phyloP scores from a whole-genome alignment of 2,797 vertebrate genomes.

The Spondyliosoma cantharus region DNA sequence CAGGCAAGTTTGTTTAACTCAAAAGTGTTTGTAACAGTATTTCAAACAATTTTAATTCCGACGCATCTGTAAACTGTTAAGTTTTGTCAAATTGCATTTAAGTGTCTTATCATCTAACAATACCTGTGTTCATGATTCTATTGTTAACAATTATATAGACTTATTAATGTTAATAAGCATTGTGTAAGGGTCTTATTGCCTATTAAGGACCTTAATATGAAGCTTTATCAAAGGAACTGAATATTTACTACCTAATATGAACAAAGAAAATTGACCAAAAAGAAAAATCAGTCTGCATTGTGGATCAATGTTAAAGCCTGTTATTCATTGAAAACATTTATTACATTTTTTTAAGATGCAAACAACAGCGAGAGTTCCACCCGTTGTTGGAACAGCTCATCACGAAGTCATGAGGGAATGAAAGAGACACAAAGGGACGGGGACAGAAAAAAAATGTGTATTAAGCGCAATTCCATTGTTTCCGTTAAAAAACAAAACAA shows the following conservation, averaged over 20 bases:
- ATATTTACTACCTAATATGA: not conserved
- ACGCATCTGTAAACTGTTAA: no score
- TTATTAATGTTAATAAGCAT: no score
- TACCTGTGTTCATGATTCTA: no score
- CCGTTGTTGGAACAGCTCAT: constrained; percentile 77
- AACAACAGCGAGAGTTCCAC: constrained; percentile 79
- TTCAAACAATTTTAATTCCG: no score
- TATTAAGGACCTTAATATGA: no score
- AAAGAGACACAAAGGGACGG: constrained; percentile 77
- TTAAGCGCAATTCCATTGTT: constrained; percentile 74
- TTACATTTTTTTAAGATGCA: constrained; percentile 85
- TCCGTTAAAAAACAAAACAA: constrained; percentile 42
- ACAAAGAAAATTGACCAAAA: constrained; percentile 7
- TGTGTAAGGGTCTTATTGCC: no score
- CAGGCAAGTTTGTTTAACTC: no score
- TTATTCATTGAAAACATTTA: constrained; percentile 88
- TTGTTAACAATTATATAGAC: no score
- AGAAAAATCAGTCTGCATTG: constrained; percentile 40
- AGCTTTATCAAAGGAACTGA: not conserved
- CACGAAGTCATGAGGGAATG: constrained; percentile 74
- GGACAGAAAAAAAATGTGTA: constrained; percentile 73
- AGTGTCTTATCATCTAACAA: no score
- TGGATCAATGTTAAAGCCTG: constrained; percentile 69
- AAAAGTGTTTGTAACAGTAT: no score
- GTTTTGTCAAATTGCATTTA: no score